These are phyloP conservation scores for Bombus sylvicola DNA, from an alignment of 1,140 invertebrate genomes.

Conservation along the genomic window DNA sequence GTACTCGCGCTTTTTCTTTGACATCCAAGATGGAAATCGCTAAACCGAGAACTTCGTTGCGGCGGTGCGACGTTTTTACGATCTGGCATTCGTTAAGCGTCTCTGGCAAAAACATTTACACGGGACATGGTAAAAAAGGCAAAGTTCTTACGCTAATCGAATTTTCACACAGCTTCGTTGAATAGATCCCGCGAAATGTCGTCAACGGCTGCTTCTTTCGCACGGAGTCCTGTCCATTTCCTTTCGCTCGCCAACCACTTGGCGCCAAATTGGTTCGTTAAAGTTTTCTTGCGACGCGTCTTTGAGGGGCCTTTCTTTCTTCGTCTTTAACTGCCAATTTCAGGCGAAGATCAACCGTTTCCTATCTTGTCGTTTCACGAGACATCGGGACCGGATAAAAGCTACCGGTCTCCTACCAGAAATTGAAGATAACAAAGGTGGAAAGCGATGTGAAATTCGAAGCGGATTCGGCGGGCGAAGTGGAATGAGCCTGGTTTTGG, in stretches of 20 bases:
- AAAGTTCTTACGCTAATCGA: slow-evolving; percentile 54
- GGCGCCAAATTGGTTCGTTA: slow-evolving; percentile 60
- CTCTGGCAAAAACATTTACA: slow-evolving; percentile 31
- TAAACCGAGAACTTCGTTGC: neutral
- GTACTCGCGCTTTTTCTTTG: neutral
- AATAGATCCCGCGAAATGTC: slow-evolving; percentile 32
- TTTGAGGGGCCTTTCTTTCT: neutral
- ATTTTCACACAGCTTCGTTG: slow-evolving; percentile 46
- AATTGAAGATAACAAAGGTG: neutral
- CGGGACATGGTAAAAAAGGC: neutral
- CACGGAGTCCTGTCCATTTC: slow-evolving; percentile 10
- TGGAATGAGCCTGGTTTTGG: neutral
- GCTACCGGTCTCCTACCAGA: neutral
- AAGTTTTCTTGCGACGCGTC: slow-evolving; percentile 41
- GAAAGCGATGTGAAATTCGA: neutral
- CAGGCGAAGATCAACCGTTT: neutral
- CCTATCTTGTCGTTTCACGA: neutral
- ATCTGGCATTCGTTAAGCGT: neutral
- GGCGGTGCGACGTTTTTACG: neutral
- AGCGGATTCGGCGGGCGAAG: neutral
- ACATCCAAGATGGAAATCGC: neutral
- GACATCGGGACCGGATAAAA: neutral
- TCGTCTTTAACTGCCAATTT: neutral
- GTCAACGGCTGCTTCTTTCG: slow-evolving; percentile 12
- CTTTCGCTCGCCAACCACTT: slow-evolving; percentile 30